These are phyloP conservation scores for Crioceris asparagi DNA, from an alignment of 2,888 invertebrate genomes.

Conservation along the genomic window DNA sequence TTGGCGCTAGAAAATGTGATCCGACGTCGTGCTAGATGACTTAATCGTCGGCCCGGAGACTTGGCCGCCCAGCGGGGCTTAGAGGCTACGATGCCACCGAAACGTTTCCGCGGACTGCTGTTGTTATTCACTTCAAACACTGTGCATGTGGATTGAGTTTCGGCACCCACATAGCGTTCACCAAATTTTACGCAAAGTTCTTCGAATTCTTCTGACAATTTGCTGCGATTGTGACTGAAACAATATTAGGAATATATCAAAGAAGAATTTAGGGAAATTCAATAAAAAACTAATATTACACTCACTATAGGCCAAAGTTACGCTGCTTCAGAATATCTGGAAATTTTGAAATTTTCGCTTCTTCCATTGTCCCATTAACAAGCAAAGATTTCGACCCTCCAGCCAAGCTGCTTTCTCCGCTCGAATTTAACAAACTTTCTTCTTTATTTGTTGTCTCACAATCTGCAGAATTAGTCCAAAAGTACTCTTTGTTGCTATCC, in stretches of 20 bases:
- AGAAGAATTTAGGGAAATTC: no score
- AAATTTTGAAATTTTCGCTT: conserved; percentile 41
- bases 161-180: conserved; percentile 61
- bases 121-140: conserved; percentile 47
- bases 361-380: conserved; percentile 33
- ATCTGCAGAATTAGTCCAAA: conserved; percentile 22
- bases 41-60: conserved; percentile 67
- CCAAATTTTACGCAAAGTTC: conserved; percentile 52
- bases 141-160: conserved; percentile 59
- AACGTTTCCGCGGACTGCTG: conserved; percentile 50
- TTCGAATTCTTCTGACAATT: conserved; percentile 60
- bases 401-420: conserved; percentile 12
- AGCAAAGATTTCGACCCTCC: conserved; percentile 25
- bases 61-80: conserved; percentile 38
- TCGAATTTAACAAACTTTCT: conserved; percentile 14
- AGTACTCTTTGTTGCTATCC: conserved; percentile 27
- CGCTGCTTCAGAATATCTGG: conserved; percentile 51
- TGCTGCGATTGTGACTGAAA: conserved; percentile 60
- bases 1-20: conserved; percentile 67
- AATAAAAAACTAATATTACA: no score
- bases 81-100: conserved; percentile 42
- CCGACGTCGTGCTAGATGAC: conserved; percentile 63
- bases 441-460: conserved; percentile 6
- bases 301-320: conserved; percentile 64
- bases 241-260: no score